Evolutionary conservation across 2,888 invertebrate species (phyloP).

Genomic region (Mystacides longicornis): DNA sequence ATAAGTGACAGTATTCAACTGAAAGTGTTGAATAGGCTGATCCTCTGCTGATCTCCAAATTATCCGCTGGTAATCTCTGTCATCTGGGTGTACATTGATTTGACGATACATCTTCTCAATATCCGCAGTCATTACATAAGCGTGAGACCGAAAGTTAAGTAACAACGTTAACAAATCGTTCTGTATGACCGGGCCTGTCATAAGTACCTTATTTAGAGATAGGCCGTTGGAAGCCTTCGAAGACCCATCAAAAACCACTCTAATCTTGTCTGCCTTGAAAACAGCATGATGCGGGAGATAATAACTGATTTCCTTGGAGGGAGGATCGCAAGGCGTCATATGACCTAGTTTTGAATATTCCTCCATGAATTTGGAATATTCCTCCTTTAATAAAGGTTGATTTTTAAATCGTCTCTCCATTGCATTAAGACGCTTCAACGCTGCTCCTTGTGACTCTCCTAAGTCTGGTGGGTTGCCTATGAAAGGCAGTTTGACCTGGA

Average conservation of each 20-base stretch:
- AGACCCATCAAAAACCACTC: background rate
- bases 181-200: too few relatives aligned
- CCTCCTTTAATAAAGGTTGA: background rate
- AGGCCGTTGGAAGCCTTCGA: too few relatives aligned
- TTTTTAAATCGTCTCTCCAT: background rate
- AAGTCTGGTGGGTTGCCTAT: background rate
- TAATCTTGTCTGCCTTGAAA: background rate
- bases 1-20: too few relatives aligned
- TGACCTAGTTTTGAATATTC: background rate
- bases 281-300: background rate
- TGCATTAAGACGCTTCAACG: background rate
- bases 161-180: too few relatives aligned
- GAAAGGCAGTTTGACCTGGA: background rate
- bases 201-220: too few relatives aligned
- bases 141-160: too few relatives aligned
- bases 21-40: too few relatives aligned
- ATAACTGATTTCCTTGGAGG: background rate
- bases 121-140: too few relatives aligned
- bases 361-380: background rate
- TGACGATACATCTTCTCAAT: too few relatives aligned
- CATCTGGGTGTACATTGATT: too few relatives aligned
- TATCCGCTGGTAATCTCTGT: too few relatives aligned
- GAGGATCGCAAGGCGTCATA: background rate
- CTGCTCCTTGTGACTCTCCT: background rate
- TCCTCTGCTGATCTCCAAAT: too few relatives aligned